Evolutionary conservation across 2,888 invertebrate species (phyloP).

Genomic region (Masnerella sp.): DNA sequence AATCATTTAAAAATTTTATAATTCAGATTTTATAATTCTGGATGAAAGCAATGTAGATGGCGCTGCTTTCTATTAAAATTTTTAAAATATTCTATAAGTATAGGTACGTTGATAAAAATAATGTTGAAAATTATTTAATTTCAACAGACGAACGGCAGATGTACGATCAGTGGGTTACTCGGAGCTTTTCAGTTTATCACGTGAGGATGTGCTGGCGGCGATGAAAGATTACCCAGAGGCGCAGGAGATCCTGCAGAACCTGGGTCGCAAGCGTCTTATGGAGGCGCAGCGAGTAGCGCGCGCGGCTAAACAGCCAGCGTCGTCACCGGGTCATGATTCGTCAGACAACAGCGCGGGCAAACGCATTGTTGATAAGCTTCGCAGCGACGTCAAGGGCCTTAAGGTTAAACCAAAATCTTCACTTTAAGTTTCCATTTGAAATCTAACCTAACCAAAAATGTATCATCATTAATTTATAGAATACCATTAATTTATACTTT

Average conservation of each 20-base stretch:
- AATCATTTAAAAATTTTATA: no score
- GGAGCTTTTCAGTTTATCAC: slow-evolving; percentile 94
- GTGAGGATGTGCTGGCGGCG: slow-evolving; percentile 95
- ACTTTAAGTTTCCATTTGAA: no score
- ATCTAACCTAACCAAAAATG: no score
- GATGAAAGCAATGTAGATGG: no score
- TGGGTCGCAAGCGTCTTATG: slow-evolving; percentile 91
- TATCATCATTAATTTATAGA: no score
- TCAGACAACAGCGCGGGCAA: slow-evolving; percentile 84
- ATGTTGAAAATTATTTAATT: no score
- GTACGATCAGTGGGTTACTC: slow-evolving; percentile 97
- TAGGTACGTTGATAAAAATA: no score
- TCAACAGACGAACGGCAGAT: slow-evolving; percentile 95
- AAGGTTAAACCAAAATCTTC: no score
- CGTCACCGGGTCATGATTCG: slow-evolving; percentile 82
- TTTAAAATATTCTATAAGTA: no score
- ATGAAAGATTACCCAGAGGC: slow-evolving; percentile 99
- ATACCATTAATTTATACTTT: no score
- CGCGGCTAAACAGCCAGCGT: slow-evolving; percentile 80
- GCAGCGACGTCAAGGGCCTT: slow-evolving; percentile 88
- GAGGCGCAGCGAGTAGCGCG: slow-evolving; percentile 82
- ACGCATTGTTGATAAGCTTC: slow-evolving; percentile 89
- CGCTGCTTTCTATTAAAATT: no score
- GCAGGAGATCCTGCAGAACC: slow-evolving; percentile 93
- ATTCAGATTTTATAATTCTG: no score